phyloP scores from a whole-genome alignment of 2,888 invertebrate genomes.

The Sinopyrophorus schimmeli region DNA sequence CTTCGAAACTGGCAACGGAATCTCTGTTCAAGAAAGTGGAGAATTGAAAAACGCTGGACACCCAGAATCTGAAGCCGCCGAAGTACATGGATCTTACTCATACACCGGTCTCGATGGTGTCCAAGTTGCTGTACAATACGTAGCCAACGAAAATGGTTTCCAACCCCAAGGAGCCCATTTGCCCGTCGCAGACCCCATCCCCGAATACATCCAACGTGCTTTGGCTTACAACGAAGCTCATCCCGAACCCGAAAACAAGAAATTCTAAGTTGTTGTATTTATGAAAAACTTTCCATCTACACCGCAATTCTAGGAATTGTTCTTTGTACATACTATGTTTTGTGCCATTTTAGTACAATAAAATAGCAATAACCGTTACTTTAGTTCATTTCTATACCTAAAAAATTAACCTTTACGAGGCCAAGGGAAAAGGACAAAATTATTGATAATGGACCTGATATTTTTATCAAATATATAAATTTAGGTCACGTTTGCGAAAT shows the following conservation, averaged over 20 bases:
- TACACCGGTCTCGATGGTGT: conserved; percentile 59
- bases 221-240: conserved; percentile 67
- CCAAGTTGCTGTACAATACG: conserved; percentile 61
- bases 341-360: conserved; percentile 24
- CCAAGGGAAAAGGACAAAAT: no score
- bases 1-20: conserved; percentile 62
- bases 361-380: no score
- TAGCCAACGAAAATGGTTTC: conserved; percentile 72
- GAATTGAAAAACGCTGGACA: conserved; percentile 45
- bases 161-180: conserved; percentile 59
- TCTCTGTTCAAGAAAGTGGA: conserved; percentile 53
- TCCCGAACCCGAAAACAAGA: conserved; percentile 47
- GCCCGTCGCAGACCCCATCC: conserved; percentile 66
- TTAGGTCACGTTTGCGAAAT: no score
- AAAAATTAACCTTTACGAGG: no score
- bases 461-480: no score
- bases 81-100: conserved; percentile 56
- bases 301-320: conserved; percentile 10
- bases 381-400: neutral
- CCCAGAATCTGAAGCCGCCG: conserved; percentile 48
- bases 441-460: no score
- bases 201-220: conserved; percentile 70
- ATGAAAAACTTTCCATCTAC: no score
- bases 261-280: conserved; percentile 6
- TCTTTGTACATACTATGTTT: conserved; percentile 11